A percentile compares a stretch with the other conserved stretches of the same genome.
These are phyloP conservation scores for Rhimphoctona megacephalus DNA, from an alignment of 2,888 invertebrate species.

Conservation along the genomic window DNA sequence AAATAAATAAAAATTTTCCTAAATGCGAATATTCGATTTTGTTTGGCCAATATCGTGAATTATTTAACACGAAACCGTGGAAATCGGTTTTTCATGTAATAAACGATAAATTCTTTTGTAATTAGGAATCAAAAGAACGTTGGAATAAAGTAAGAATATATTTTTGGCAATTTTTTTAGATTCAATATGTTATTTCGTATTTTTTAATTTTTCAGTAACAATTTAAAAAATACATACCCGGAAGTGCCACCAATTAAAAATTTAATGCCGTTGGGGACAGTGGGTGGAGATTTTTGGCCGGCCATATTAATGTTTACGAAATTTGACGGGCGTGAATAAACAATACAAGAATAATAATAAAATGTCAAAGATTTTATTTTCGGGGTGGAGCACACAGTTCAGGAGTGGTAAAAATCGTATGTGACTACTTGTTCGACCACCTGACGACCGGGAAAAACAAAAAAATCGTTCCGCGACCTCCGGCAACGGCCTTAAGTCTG, in stretches of 20 bases:
- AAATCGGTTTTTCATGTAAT: background rate
- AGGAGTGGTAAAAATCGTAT: background rate
- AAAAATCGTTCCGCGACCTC: conserved; percentile 31
- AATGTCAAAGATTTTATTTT: background rate
- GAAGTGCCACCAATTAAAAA: conserved; percentile 82
- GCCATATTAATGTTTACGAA: conserved; percentile 73
- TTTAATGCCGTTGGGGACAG: conserved; percentile 81
- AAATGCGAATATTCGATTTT: background rate
- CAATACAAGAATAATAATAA: background rate
- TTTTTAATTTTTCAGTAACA: background rate
- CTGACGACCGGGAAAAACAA: conserved; percentile 46
- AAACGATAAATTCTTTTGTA: background rate
- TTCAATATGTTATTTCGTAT: background rate
- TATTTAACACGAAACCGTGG: too few relatives aligned
- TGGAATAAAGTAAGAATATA: background rate
- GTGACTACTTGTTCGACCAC: conserved; percentile 43
- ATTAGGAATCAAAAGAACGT: background rate
- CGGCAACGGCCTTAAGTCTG: conserved; percentile 43
- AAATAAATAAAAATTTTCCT: background rate
- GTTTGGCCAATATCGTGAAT: background rate
- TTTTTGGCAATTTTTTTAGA: background rate
- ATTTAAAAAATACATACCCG: conserved; percentile 77
- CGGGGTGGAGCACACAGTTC: background rate
- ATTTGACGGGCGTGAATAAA: background rate
- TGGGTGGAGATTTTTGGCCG: conserved; percentile 79